phyloP scores from a whole-genome alignment of 2,888 invertebrate genomes.

The Coecobrya sp. region DNA sequence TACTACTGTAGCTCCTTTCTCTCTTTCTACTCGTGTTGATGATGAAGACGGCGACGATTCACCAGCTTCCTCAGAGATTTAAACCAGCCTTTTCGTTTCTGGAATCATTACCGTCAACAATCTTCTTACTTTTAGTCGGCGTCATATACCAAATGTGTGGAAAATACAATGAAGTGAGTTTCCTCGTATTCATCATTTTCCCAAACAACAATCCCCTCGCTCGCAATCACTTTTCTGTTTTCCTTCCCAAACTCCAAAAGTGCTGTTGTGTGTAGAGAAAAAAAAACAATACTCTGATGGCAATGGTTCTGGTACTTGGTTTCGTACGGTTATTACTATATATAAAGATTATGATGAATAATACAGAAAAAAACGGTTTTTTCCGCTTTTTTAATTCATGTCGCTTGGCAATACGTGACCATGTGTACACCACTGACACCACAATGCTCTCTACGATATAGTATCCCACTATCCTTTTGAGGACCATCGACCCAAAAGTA shows the following conservation, averaged over 20 bases:
- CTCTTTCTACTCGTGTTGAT: neutral
- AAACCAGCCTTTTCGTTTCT: conserved; percentile 9
- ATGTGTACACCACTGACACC: neutral
- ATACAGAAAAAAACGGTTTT: neutral
- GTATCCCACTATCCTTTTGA: neutral
- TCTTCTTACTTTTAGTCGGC: neutral
- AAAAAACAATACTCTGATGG: neutral
- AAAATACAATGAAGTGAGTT: neutral
- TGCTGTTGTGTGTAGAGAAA: neutral
- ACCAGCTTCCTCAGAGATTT: neutral
- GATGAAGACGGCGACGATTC: neutral
- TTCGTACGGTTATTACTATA: neutral
- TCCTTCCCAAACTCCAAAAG: neutral
- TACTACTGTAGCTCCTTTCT: neutral
- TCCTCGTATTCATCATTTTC: conserved; percentile 14
- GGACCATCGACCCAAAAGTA: neutral
- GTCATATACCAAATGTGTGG: neutral
- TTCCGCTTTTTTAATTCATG: conserved; percentile 33
- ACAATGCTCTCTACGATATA: neutral
- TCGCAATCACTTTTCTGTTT: neutral
- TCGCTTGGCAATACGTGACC: neutral
- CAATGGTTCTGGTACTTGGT: neutral
- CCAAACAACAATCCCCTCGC: neutral
- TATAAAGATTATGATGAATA: neutral
- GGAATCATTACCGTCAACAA: conserved; percentile 24